Conservation (phyloP, 2,888 invertebrate species). For the Agonopterix arenella region DNA sequence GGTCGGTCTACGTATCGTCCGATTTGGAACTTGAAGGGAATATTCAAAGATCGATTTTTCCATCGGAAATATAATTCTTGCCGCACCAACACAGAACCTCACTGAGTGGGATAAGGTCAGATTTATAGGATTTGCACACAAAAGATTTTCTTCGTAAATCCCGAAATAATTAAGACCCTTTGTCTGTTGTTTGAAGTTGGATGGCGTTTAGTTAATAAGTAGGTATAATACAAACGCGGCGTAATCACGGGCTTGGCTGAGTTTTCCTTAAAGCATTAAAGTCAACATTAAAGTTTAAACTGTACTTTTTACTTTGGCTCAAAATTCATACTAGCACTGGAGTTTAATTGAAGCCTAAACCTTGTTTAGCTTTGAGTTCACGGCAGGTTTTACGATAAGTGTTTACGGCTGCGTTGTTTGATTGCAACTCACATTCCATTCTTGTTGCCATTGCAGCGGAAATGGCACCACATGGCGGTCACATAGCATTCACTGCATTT, state of each 20-base stretch:
- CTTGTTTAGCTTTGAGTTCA: neutral
- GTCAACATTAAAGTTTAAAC: no score
- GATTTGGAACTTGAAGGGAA: no score
- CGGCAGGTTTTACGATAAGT: slow-evolving; percentile 8
- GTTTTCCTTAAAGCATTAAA: no score
- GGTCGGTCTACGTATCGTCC: no score
- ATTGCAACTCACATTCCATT: slow-evolving; percentile 33
- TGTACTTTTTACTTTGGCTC: no score
- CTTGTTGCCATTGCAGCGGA: neutral
- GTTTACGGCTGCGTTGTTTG: slow-evolving; percentile 25
- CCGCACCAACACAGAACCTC: no score
- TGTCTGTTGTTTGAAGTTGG: neutral
- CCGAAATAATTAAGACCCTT: neutral
- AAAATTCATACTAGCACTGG: no score
- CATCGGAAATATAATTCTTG: no score
- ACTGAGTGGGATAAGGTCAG: slow-evolving; percentile 17
- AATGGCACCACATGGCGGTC: neutral
- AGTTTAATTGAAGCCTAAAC: slow-evolving; percentile 9
- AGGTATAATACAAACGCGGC: slow-evolving; percentile 1
- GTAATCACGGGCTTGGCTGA: slow-evolving; percentile 8
- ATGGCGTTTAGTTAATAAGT: neutral
- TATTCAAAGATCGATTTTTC: no score
- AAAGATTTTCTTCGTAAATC: no score
- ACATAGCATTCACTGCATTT: slow-evolving; percentile 21
- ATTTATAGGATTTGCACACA: neutral